Conservation (phyloP, 30 jellyfish, hydroid and myxozoan genomes). For the Aurelia aurita complex sp. Pacific region DNA sequence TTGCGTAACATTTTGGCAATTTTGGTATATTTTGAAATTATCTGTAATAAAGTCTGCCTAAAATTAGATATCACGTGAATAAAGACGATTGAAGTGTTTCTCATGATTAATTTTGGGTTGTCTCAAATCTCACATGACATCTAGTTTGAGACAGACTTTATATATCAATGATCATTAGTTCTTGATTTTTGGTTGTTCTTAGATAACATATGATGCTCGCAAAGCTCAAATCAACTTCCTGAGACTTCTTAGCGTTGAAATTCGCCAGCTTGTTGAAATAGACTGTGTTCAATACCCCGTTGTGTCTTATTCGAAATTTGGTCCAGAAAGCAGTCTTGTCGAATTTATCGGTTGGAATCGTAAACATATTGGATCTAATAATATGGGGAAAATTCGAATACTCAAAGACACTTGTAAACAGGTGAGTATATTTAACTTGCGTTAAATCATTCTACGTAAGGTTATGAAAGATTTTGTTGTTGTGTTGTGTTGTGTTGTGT, state of each 20-base stretch:
- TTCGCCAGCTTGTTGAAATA: slow-evolving; percentile 62
- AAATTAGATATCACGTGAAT: no score
- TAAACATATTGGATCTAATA: slow-evolving; percentile 63
- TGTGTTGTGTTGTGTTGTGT: no score
- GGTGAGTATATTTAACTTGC: slow-evolving; percentile 32
- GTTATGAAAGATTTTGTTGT: no score
- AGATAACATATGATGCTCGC: slow-evolving; percentile 79
- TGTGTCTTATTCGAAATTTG: slow-evolving; percentile 36
- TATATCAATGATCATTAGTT: neutral
- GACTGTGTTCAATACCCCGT: slow-evolving; percentile 53
- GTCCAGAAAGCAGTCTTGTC: slow-evolving; percentile 28
- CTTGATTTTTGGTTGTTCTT: neutral
- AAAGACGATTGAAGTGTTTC: no score
- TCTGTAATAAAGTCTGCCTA: no score
- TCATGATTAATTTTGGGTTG: no score
- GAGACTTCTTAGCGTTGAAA: slow-evolving; percentile 68
- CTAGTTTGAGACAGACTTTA: no score
- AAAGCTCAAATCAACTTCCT: slow-evolving; percentile 86
- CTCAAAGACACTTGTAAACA: slow-evolving; percentile 69
- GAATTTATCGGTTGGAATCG: slow-evolving; percentile 87
- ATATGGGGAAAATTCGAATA: slow-evolving; percentile 40
- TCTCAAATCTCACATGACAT: no score
- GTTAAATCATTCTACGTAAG: no score
- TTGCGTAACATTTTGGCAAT: no score
- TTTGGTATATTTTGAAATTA: no score